Evolutionary conservation across 2,888 invertebrate species (phyloP), one percentile per base, ranked within the genome.

Genomic region (Chrysotoxum bicinctum): DNA sequence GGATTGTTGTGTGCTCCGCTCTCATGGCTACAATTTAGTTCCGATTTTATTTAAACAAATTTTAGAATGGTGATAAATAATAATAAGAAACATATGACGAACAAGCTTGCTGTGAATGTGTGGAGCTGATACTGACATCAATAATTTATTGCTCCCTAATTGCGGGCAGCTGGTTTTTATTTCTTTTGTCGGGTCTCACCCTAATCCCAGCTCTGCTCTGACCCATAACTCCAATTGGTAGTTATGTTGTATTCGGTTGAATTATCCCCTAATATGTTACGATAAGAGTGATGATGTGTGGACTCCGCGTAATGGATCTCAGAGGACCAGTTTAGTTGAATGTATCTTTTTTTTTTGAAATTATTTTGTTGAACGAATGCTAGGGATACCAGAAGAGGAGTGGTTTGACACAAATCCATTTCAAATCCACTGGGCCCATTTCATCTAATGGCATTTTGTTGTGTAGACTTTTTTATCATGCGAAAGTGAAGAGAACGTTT

Each of bases 241-340:
- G 56, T 60, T 37, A 45, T 64, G 60, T 66, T 70, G 50, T 79
- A 43, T 80, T 76, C 30, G 68, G 70, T 73, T 66, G 72, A 79
- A 70, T 76, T 80, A 76, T 80, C 80, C 69, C 80, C 73, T 75
- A 70, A 75, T 80, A 72, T 80, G 76, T 68, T 76, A 72, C 68
- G 60, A 76, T 80, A 80, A 76, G 84, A 80, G 80, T 73, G 72
- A 85, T 85, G 84, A 85, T 85, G 84, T 85, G 84, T 62, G 76
- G 80, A 76, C 75, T 75, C 66, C 52, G 54, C 72, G 72, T 72
- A 75, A 80, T 85, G 56, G 79, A 75, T 76, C 84, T 76, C 84
- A 21, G 58, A 80, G 84, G 84, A 80, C 58, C 75, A 85, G 80
- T 84, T 84, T 80, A 56, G 84, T 70, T 75, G 70, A 60, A 84